A percentile compares a stretch with the other conserved stretches of the same genome.
phyloP scores from a whole-genome alignment of 2,797 vertebrate species.

The Mormyrops attenuatus region DNA sequence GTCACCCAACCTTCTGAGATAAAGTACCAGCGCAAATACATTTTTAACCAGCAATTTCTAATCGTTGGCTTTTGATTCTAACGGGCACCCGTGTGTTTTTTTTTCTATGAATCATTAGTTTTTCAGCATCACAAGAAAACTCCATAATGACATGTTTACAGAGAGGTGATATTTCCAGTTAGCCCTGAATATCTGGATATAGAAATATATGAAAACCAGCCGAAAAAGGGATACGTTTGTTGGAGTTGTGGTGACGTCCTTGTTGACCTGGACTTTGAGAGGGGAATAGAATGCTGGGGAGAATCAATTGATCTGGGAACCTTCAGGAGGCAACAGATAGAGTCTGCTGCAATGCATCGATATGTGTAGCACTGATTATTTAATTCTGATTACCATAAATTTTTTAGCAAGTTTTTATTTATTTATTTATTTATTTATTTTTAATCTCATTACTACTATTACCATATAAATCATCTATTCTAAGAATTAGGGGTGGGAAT shows the following conservation, averaged over 20 bases:
- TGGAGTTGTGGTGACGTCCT: not conserved
- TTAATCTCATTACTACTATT: not conserved
- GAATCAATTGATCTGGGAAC: not conserved
- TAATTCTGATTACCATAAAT: not conserved
- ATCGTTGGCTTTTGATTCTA: not conserved
- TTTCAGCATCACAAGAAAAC: not conserved
- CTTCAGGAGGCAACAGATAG: not conserved
- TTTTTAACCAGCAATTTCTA: not conserved
- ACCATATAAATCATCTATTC: not conserved
- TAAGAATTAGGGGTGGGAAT: not conserved
- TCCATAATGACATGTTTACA: not conserved
- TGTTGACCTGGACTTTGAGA: not conserved
- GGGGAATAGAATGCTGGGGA: not conserved
- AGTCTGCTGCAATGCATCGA: not conserved
- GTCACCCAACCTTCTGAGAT: constrained; percentile 5
- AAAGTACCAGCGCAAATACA: not conserved
- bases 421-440: too few species aligned
- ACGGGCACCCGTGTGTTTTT: not conserved
- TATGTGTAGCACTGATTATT: not conserved
- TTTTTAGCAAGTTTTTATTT: not conserved
- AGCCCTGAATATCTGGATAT: not conserved
- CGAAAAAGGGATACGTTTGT: not conserved
- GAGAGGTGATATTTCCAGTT: not conserved
- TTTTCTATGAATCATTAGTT: not conserved
- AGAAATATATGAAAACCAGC: not conserved